These are phyloP conservation scores for Triops cancriformis DNA, from an alignment of 1,140 invertebrate species.

Conservation along the genomic window DNA sequence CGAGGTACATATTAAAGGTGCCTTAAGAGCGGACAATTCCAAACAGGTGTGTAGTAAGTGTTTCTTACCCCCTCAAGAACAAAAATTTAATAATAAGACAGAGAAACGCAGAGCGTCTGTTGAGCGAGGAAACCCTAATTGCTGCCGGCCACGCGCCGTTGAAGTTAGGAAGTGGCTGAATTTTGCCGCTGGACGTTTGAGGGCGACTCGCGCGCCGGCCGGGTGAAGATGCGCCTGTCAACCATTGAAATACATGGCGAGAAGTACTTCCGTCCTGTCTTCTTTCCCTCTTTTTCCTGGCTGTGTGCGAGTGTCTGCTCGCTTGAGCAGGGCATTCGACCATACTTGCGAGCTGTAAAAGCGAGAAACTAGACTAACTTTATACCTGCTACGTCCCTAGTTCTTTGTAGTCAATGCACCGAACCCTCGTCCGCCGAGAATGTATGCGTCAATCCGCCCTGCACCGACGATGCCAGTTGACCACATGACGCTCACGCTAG, in stretches of 20 bases:
- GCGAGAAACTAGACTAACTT: neutral
- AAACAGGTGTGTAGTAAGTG: neutral
- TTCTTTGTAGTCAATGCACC: neutral
- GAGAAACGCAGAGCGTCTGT: neutral
- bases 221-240: neutral
- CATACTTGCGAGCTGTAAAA: neutral
- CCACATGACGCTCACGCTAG: neutral
- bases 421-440: neutral
- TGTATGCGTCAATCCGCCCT: neutral
- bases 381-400: neutral
- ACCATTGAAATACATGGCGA: neutral
- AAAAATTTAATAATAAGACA: neutral
- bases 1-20: neutral
- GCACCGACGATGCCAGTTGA: neutral
- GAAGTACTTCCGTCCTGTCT: neutral
- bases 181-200: neutral
- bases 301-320: neutral
- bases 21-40: neutral
- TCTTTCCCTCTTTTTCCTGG: too few relatives aligned
- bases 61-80: neutral
- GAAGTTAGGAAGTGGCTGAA: neutral
- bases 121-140: neutral
- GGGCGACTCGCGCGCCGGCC: neutral
- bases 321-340: neutral
- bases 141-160: neutral